Base-by-base conservation (phyloP, 2,113 vertebrate genomes). In the Capreolus pygargus region DNA sequence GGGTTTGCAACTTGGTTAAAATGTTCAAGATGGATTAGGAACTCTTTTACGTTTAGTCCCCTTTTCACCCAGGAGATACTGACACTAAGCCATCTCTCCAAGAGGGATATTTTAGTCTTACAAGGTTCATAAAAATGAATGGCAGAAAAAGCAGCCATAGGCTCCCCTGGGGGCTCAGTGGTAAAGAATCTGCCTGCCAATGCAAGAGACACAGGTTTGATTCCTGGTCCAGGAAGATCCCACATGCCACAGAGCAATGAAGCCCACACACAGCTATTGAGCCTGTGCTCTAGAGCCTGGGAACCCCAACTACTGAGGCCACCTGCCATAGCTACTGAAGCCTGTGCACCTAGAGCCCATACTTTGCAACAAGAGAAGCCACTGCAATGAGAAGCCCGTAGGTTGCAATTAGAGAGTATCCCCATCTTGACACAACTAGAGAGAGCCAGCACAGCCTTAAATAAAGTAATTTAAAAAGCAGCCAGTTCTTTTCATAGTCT, bases 341-440 rank as follows among this genome's bases (percentile, higher is more conserved):
- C 70, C 70, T 76, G 36, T 76, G 36, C 3, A 76, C 70, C 36
- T 25, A 43, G 36, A 27, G 23, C 67, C n/a, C 1, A 0, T 39
- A 21, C 67, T 70, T n/a, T 1, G n/a, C 70, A 25, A 74, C 70
- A 76, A 76, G 70, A 43, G 23, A 76, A 76, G 23, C 70, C 36
- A 43, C 36, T 1, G 0, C n/a, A 70, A 11, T 36, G n/a, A 70
- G 64, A 70, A 4, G 64, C 33, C 17, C 0, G 2, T 36, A 1
- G 36, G 2, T 27, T 43, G 70, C 70, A 76, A 27, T 25, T 2
- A 27, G 70, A 74, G 67, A 43, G 70, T 2, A 27, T 25, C 23
- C 23, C 36, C 70, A 43, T 43, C 70, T 43, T 4, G 36, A 43
- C 23, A 1, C 70, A 76, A 76, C 36, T 27, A 27, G 70, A 76